Base-by-base conservation (phyloP, 2,113 vertebrate species). In the Xerus inauris region DNA sequence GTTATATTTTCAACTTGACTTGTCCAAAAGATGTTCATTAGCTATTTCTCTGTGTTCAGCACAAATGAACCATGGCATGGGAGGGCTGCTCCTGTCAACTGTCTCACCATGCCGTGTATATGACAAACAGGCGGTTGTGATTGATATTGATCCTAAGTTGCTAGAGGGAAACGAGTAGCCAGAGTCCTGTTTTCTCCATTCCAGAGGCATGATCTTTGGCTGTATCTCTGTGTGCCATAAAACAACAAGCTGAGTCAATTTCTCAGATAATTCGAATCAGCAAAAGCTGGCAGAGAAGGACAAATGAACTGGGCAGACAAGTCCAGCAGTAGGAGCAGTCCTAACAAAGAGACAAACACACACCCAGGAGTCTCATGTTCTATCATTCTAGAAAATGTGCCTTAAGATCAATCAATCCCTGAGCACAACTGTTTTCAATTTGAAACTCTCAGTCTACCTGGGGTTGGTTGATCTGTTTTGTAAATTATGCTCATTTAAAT, bases 1-100 rank as follows among this genome's bases (percentile, higher is more conserved):
- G 72, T 95, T 20, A 22, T 49, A 94, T 90, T 94, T 93, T 94
- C 86, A 86, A 89, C 17, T 45, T 75, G 62, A 75, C 42, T 96
- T 94, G 42, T 51, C 42, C 90, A 45, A 38, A 91, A 94, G 38
- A 13, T 51, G 47, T 86, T 81, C 62, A 67, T 86, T 51, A 86
- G 32, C 35, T 64, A 24, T 81, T 67, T 84, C 28, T 84, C n/a
- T 57, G 1, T 5, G 13, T n/a, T 24, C 24, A 40, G 62, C 49
- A 65, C 73, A 82, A 92, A 95, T 76, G 85, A 94, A n/a, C 57
- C 4, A 0, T 65, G 47, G 49, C 8, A 0, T 71, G 30, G 49
- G 42, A 77, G 24, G 19, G 10, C 4, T 82, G 57, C 22, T 54
- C 11, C 30, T 10, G 49, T 80, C 69, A 64, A 3, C 32, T 0